Conservation (phyloP, 2,888 invertebrate species). For the Cyrtodaria siliqua region DNA sequence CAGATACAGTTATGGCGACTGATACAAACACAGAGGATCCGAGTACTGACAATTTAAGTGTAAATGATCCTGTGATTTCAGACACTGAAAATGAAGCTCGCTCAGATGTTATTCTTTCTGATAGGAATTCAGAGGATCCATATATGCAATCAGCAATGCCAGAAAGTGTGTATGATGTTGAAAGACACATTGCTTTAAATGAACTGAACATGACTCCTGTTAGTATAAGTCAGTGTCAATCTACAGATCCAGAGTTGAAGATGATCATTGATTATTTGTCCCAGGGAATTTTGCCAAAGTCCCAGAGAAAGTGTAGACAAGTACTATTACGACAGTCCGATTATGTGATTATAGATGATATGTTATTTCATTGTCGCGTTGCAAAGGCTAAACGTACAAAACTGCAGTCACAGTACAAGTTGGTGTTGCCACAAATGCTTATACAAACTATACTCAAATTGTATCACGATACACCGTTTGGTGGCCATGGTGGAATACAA, state of each 20-base stretch:
- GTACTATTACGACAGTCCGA: constrained; percentile 37
- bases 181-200: not conserved
- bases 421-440: constrained; percentile 31
- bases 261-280: constrained; percentile 35
- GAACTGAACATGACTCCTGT: constrained; percentile 19
- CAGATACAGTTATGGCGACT: no score
- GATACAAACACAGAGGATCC: no score
- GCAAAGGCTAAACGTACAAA: constrained; percentile 19
- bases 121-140: no score
- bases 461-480: constrained; percentile 35
- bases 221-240: constrained; percentile 24
- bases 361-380: constrained; percentile 33
- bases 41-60: no score
- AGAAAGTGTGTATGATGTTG: not conserved
- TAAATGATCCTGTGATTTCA: no score
- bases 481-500: constrained; percentile 52
- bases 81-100: no score
- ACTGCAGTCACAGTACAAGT: constrained; percentile 14
- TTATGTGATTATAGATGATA: constrained; percentile 26
- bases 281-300: constrained; percentile 18
- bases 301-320: constrained; percentile 27
- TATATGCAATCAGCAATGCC: no score
- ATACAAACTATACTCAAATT: constrained; percentile 21
- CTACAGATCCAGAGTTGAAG: constrained; percentile 25
- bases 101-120: no score